phyloP scores from a whole-genome alignment of 2,888 invertebrate species.

The Zhengitettix transpicula region DNA sequence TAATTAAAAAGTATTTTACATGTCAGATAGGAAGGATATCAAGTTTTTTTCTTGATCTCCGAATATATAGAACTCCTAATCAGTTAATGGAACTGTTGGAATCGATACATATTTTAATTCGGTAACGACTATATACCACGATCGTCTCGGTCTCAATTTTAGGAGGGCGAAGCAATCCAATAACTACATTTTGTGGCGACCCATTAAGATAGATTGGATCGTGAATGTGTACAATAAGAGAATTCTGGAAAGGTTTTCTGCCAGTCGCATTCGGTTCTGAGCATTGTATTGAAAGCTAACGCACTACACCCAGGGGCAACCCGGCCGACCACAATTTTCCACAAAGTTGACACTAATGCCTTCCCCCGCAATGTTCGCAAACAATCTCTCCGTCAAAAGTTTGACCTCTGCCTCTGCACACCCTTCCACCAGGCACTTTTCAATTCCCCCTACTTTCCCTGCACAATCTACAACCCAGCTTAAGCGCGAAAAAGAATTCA shows the following conservation, averaged over 20 bases:
- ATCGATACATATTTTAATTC: not conserved
- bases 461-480: not conserved
- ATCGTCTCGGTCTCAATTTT: not conserved
- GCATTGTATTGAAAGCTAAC: too few relatives aligned
- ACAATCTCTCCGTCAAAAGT: slow-evolving; percentile 1
- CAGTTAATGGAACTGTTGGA: not conserved
- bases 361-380: not conserved
- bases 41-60: not conserved
- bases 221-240: not conserved
- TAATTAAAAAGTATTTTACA: too few relatives aligned
- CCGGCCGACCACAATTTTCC: slow-evolving; percentile 8
- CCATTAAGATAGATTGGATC: not conserved
- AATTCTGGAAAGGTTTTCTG: not conserved
- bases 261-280: too few relatives aligned
- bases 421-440: slow-evolving; percentile 2
- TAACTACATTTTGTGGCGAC: not conserved
- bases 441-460: slow-evolving; percentile 3
- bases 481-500: too few relatives aligned
- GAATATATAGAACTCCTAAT: not conserved
- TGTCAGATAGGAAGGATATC: too few relatives aligned
- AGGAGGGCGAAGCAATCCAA: not conserved
- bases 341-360: slow-evolving; percentile 10
- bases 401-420: slow-evolving; percentile 3
- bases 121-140: not conserved
- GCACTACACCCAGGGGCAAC: too few relatives aligned